phyloP scores from a whole-genome alignment of 2,113 vertebrate species.

The Rhynchomys soricoides region DNA sequence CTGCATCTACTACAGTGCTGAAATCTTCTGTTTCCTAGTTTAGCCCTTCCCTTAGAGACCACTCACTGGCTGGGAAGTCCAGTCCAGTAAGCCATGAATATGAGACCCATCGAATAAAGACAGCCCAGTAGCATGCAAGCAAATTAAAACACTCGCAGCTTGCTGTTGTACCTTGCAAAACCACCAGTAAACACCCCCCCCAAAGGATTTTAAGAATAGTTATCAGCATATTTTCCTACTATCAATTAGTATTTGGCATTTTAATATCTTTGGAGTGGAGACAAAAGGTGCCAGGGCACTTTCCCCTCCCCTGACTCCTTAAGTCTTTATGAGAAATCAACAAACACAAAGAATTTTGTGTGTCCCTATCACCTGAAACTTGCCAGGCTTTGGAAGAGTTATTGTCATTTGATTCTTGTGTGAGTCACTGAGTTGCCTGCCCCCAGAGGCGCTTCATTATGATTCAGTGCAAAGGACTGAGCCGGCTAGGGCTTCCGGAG shows the following conservation, averaged over 20 bases:
- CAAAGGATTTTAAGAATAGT: background rate
- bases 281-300: slow-evolving; percentile 32
- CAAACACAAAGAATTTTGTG: slow-evolving; percentile 54
- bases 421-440: slow-evolving; percentile 87
- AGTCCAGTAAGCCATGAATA: background rate
- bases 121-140: background rate
- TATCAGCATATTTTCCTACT: slow-evolving; percentile 15
- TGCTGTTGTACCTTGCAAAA: background rate
- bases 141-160: background rate
- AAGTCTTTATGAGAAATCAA: slow-evolving; percentile 57
- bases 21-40: background rate
- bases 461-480: slow-evolving; percentile 86
- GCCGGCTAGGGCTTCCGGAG: slow-evolving; percentile 84
- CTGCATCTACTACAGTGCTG: background rate
- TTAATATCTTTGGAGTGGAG: slow-evolving; percentile 42
- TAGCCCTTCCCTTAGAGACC: background rate
- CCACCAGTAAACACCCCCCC: background rate
- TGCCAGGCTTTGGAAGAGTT: slow-evolving; percentile 78
- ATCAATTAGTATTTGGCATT: slow-evolving; percentile 12
- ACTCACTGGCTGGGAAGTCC: background rate
- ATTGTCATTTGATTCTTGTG: slow-evolving; percentile 85
- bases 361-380: slow-evolving; percentile 72
- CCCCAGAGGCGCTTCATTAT: slow-evolving; percentile 85
- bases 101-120: background rate
- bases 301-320: background rate